These are phyloP conservation scores for Thalassarche chlororhynchos DNA, from an alignment of 2,113 vertebrate genomes.

Conservation along the genomic window DNA sequence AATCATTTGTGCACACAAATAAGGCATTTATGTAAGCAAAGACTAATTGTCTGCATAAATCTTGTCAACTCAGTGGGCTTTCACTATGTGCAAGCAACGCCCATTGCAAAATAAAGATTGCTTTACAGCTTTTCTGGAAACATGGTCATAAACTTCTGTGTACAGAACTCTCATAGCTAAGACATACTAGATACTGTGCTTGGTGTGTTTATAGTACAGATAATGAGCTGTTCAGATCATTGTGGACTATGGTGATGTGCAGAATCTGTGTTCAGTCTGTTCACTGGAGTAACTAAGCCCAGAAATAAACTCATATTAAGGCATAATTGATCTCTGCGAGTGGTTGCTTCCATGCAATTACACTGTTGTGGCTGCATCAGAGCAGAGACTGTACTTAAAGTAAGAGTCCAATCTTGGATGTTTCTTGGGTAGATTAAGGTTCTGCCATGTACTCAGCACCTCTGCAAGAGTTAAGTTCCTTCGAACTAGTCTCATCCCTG, in stretches of 20 bases:
- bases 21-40: constrained; percentile 29
- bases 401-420: neutral
- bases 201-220: neutral
- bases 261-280: neutral
- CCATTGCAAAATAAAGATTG: neutral
- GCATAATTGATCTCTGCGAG: neutral
- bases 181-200: neutral
- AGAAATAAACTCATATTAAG: neutral
- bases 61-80: neutral
- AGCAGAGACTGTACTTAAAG: neutral
- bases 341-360: neutral
- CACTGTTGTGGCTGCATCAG: neutral
- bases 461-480: neutral
- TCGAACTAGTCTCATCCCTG: neutral
- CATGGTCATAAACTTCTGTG: neutral
- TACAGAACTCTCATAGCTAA: neutral
- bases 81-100: neutral
- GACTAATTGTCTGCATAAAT: constrained; percentile 8
- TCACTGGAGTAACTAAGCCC: neutral
- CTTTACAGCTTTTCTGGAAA: neutral
- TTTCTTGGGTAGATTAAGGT: neutral
- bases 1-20: constrained; percentile 38
- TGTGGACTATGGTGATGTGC: neutral
- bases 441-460: neutral
- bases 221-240: neutral